phyloP scores from a whole-genome alignment of 2,113 vertebrate species.

The Osmerus eperlanus region DNA sequence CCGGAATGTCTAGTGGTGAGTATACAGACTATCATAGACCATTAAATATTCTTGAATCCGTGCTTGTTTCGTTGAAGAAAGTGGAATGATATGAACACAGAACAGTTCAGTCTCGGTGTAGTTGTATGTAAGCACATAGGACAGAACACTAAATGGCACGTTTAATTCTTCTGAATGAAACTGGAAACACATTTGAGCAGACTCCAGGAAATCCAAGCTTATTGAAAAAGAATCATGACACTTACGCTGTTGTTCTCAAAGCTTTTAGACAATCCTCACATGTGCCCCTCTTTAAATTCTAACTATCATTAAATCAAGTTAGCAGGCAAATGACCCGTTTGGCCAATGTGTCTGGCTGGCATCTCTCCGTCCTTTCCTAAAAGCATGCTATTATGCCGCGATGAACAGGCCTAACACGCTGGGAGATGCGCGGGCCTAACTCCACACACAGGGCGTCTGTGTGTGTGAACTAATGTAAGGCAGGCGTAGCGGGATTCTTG shows the following conservation, averaged over 20 bases:
- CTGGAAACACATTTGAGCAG: too few species aligned
- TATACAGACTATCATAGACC: too few species aligned
- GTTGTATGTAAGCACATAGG: neutral
- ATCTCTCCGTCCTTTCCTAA: neutral
- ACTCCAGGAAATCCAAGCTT: too few species aligned
- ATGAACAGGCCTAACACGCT: neutral
- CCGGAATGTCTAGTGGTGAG: too few species aligned
- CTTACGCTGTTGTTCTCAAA: too few species aligned
- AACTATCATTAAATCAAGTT: neutral
- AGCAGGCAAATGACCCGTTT: neutral
- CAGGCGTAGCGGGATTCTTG: conserved; percentile 20
- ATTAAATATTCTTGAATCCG: too few species aligned
- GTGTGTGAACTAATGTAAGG: conserved; percentile 24
- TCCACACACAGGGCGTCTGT: conserved; percentile 3
- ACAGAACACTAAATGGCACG: neutral
- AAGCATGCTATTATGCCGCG: neutral
- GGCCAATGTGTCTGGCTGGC: neutral
- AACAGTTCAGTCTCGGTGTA: neutral
- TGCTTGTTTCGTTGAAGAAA: too few species aligned
- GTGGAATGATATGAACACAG: neutral
- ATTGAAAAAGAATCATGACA: too few species aligned
- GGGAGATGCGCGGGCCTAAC: neutral
- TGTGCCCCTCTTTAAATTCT: neutral
- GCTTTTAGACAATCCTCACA: too few species aligned
- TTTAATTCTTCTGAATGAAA: too few species aligned